Conservation (phyloP, 2,888 invertebrate species). For the Malthinus flaveolus region DNA sequence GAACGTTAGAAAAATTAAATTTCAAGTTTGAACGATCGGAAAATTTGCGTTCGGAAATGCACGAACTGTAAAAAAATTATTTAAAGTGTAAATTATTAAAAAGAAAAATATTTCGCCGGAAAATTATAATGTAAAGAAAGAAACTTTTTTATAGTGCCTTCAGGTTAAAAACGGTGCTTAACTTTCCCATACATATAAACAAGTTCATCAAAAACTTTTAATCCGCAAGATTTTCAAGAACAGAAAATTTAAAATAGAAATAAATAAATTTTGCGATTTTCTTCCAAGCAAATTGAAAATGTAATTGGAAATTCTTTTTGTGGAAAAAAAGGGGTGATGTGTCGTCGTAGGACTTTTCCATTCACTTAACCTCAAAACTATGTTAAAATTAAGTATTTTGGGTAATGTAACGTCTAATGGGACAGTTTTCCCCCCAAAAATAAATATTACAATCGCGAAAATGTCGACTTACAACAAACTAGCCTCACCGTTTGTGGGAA, state of each 20-base stretch:
- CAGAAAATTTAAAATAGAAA: constrained; percentile 24
- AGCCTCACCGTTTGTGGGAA: no score
- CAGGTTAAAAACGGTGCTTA: constrained; percentile 20
- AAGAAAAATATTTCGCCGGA: constrained; percentile 21
- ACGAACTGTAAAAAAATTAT: background rate
- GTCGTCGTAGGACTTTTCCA: no score
- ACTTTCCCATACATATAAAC: constrained; percentile 29
- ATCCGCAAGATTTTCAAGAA: constrained; percentile 22
- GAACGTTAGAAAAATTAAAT: no score
- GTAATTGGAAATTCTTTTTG: constrained; percentile 16
- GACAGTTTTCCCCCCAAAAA: no score
- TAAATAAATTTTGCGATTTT: constrained; percentile 19
- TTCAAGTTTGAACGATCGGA: no score
- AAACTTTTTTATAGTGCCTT: constrained; percentile 30
- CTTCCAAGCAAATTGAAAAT: constrained; percentile 17
- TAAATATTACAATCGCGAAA: no score
- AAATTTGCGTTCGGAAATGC: no score
- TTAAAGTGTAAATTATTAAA: constrained; percentile 14
- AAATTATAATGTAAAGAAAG: constrained; percentile 22
- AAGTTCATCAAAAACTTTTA: constrained; percentile 31
- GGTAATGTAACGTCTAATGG: no score
- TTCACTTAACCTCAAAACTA: no score
- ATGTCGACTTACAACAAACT: no score
- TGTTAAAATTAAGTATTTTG: no score
- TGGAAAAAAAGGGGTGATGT: no score